A percentile compares a stretch with the other conserved stretches of the same genome.
Evolutionary conservation across 2,797 vertebrate genomes (phyloP).

Genomic region (Toxotes lorentzi): DNA sequence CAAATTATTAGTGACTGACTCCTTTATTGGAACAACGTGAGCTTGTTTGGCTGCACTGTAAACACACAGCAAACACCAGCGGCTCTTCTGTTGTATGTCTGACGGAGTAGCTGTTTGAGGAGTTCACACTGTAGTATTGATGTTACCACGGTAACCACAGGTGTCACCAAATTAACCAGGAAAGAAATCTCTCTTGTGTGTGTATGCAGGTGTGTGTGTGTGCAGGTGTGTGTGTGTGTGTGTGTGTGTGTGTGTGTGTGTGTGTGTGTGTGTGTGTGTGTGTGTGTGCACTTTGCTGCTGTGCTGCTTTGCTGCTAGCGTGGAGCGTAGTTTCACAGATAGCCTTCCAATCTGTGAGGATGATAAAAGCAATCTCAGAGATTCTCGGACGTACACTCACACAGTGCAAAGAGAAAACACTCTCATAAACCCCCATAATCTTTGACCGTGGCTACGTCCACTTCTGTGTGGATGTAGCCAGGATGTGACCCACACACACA

Average conservation of each 20-base stretch:
- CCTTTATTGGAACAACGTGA: not conserved
- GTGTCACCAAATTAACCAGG: not conserved
- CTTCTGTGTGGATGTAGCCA: too few species aligned
- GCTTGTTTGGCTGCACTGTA: not conserved
- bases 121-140: not conserved
- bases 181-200: slow-evolving; percentile 7
- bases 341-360: slow-evolving; percentile 13
- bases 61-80: not conserved
- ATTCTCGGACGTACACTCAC: not conserved
- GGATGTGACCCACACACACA: not conserved
- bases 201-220: not conserved
- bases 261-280: too few species aligned
- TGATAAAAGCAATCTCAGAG: slow-evolving; percentile 2
- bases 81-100: not conserved
- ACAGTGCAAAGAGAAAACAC: slow-evolving; percentile 12
- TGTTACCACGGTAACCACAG: slow-evolving; percentile 1
- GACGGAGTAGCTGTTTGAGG: not conserved
- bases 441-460: slow-evolving; percentile 4
- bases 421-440: slow-evolving; percentile 18
- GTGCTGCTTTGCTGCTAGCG: slow-evolving; percentile 20
- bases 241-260: not conserved
- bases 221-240: not conserved
- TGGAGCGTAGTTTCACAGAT: slow-evolving; percentile 23
- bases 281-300: slow-evolving; percentile 10
- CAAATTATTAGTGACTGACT: not conserved